These are phyloP conservation scores for Cheilosia soror DNA, from an alignment of 2,888 invertebrate genomes.

Conservation along the genomic window DNA sequence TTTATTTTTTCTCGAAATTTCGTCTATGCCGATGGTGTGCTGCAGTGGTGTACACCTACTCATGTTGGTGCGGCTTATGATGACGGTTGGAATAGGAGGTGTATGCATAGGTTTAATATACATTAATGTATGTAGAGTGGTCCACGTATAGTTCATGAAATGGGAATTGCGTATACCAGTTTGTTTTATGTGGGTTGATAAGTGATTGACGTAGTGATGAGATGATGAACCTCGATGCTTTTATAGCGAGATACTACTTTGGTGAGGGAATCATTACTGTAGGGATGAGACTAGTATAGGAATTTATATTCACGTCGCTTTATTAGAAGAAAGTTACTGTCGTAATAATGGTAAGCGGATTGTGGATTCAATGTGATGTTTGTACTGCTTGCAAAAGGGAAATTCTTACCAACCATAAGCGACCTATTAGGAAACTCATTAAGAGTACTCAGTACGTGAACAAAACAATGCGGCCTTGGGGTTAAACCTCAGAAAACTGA, in stretches of 20 bases:
- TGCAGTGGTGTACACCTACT: slow-evolving; percentile 17
- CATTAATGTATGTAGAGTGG: background rate
- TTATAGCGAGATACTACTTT: background rate
- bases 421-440: no score
- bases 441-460: no score
- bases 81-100: slow-evolving; percentile 22
- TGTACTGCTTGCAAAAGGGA: no score
- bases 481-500: no score
- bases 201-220: slow-evolving; percentile 27
- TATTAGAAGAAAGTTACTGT: no score
- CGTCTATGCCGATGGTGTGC: slow-evolving; percentile 22
- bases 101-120: background rate
- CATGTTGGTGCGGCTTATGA: slow-evolving; percentile 8
- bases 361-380: no score
- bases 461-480: no score
- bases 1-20: slow-evolving; percentile 56
- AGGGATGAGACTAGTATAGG: no score
- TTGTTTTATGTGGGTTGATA: slow-evolving; percentile 7
- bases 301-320: no score
- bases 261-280: no score
- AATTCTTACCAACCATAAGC: no score
- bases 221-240: background rate
- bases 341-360: no score
- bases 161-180: slow-evolving; percentile 14
- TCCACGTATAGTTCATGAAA: background rate